phyloP scores from a whole-genome alignment of 2,797 vertebrate genomes.

The Coluber constrictor region DNA sequence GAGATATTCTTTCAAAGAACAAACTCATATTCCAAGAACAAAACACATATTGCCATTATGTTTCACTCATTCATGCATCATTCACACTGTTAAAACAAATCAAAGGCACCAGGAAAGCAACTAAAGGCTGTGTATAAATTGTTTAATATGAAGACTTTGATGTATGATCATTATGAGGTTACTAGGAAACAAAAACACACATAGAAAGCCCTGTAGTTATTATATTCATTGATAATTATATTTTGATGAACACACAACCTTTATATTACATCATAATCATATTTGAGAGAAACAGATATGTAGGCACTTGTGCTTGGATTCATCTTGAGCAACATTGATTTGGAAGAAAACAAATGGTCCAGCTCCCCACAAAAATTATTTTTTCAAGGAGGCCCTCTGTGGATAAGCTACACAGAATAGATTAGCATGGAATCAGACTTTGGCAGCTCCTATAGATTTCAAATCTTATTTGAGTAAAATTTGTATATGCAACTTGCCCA shows the following conservation, averaged over 20 bases:
- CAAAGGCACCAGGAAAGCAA: not conserved
- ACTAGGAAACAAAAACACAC: slow-evolving; percentile 3
- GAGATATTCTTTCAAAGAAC: slow-evolving; percentile 1
- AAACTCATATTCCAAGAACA: not conserved
- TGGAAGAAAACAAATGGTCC: not conserved
- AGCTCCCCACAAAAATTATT: not conserved
- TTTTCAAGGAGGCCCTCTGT: not conserved
- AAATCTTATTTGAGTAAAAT: too few species aligned
- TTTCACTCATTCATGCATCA: slow-evolving; percentile 11
- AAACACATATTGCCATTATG: slow-evolving; percentile 15
- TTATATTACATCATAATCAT: not conserved
- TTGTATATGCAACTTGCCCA: not conserved
- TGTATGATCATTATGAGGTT: not conserved
- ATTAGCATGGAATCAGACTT: not conserved
- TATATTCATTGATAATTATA: accelerated
- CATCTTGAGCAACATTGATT: not conserved
- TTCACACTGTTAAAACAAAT: slow-evolving; percentile 1
- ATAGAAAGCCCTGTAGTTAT: not conserved
- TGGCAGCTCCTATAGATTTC: too few species aligned
- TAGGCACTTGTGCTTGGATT: not conserved
- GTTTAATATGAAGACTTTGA: not conserved
- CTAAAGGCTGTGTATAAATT: slow-evolving; percentile 19
- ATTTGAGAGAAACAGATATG: not conserved
- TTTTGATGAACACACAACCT: not conserved
- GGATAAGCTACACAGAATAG: not conserved